A percentile compares a stretch with the other conserved stretches of the same genome.
These are phyloP conservation scores for Fulica atra DNA, from an alignment of 2,113 vertebrate genomes.

Conservation along the genomic window DNA sequence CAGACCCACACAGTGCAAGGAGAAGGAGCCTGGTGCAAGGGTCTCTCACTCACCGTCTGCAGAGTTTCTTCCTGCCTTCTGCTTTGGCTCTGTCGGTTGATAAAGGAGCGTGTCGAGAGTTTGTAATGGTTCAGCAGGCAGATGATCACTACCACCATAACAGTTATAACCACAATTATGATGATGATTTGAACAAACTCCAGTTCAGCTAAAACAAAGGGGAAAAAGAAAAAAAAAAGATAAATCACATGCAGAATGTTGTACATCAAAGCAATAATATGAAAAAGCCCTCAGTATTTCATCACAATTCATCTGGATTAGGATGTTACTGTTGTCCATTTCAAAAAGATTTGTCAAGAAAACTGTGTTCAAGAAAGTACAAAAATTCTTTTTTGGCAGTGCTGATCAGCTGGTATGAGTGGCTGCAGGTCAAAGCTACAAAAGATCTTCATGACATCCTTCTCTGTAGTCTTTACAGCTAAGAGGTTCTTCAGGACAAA, in stretches of 20 bases:
- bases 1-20: neutral
- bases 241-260: neutral
- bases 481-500: neutral
- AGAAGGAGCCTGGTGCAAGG: neutral
- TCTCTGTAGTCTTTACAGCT: neutral
- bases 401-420: rapidly evolving
- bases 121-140: conserved; percentile 98
- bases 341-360: neutral
- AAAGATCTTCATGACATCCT: neutral
- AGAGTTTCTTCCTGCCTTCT: conserved; percentile 85
- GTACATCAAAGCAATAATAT: neutral
- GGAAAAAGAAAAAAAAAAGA: neutral
- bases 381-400: neutral
- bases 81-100: conserved; percentile 89
- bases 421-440: neutral
- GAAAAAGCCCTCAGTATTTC: neutral
- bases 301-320: neutral
- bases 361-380: neutral
- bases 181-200: conserved; percentile 97
- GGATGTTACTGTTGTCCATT: neutral
- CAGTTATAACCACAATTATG: conserved; percentile 95
- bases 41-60: conserved; percentile 84
- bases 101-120: conserved; percentile 93
- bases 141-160: conserved; percentile 97
- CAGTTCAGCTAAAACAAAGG: conserved; percentile 89